Conservation (phyloP, 2,113 vertebrate species). For the Siniperca knerii region DNA sequence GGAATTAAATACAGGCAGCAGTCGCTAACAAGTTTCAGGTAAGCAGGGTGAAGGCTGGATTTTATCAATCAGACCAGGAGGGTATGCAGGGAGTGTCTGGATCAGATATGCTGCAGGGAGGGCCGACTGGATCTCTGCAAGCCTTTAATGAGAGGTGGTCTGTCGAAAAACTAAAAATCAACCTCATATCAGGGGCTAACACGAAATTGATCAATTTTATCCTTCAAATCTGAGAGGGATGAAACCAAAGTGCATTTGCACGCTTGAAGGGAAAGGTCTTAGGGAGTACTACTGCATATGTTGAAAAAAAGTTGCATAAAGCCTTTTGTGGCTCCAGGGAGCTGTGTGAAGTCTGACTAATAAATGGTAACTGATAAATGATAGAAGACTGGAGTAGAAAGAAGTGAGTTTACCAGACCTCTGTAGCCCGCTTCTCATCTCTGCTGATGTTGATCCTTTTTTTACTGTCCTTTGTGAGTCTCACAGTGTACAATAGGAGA, state of each 20-base stretch:
- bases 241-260: constrained; percentile 9
- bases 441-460: background rate
- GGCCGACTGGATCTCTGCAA: constrained; percentile 50
- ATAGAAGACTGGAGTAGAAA: background rate
- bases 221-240: constrained; percentile 10
- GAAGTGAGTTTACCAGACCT: background rate
- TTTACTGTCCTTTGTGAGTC: background rate
- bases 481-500: no score
- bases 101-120: constrained; percentile 75
- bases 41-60: constrained; percentile 35
- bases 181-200: constrained; percentile 24
- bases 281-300: background rate
- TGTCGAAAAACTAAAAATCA: constrained; percentile 36
- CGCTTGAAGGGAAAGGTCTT: background rate
- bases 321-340: background rate
- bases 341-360: background rate
- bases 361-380: no score
- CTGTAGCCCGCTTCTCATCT: background rate
- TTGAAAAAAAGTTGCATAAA: background rate
- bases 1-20: constrained; percentile 20
- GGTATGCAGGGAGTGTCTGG: constrained; percentile 56
- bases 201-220: constrained; percentile 40
- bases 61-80: constrained; percentile 41
- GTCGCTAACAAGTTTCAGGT: constrained; percentile 32
- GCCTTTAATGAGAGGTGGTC: constrained; percentile 61